Conservation (phyloP, 2,888 invertebrate genomes). For the Trichacis sp. region DNA sequence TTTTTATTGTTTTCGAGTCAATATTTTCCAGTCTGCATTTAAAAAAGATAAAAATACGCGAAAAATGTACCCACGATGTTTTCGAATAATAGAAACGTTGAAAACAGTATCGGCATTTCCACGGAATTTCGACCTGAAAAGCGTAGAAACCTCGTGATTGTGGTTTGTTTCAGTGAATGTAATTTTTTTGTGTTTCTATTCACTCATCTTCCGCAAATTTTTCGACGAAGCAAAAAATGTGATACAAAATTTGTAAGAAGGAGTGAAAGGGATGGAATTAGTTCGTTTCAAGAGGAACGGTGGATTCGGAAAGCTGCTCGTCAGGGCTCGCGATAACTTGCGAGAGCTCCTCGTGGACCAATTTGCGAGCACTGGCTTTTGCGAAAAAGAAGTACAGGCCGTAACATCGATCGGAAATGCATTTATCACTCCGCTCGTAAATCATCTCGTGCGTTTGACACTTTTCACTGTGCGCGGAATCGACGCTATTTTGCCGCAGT, state of each 20-base stretch:
- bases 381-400: neutral
- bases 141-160: too few species aligned
- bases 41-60: neutral
- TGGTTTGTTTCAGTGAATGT: too few species aligned
- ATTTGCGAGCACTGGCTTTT: neutral
- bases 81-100: too few species aligned
- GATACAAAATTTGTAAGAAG: conserved; percentile 3
- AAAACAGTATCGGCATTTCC: too few species aligned
- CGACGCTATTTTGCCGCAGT: neutral
- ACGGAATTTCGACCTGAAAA: too few species aligned
- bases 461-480: neutral
- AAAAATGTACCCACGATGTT: too few species aligned
- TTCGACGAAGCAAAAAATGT: too few species aligned
- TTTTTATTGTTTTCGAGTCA: neutral
- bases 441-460: conserved; percentile 3
- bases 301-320: conserved; percentile 20
- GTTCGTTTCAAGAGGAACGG: conserved; percentile 8
- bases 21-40: neutral
- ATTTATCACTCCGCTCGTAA: conserved; percentile 15
- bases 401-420: conserved; percentile 23
- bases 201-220: too few species aligned
- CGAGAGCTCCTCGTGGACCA: conserved; percentile 12
- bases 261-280: conserved; percentile 13
- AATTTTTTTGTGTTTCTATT: too few species aligned
- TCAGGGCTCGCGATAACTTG: conserved; percentile 28